A percentile compares a stretch with the other conserved stretches of the same genome.
These are phyloP conservation scores for Drosophila asahinai DNA, from an alignment of 1,140 invertebrate species.

Conservation along the genomic window DNA sequence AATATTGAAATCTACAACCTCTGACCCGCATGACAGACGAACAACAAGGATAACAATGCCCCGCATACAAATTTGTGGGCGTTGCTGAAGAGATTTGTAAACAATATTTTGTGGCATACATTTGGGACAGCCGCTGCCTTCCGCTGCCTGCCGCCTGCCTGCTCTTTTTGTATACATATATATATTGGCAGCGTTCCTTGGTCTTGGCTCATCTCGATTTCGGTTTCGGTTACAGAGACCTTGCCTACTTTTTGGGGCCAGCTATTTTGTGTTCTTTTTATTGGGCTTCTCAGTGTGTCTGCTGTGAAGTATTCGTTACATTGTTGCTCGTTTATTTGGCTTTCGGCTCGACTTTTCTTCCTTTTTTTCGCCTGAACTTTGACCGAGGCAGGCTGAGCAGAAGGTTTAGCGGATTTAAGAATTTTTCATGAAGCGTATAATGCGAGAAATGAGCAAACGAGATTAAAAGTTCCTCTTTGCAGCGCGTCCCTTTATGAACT, in stretches of 20 bases:
- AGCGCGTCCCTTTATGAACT: conserved; percentile 23
- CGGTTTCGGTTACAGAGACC: conserved; percentile 52
- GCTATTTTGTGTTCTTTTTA: conserved; percentile 61
- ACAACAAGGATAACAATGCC: conserved; percentile 69
- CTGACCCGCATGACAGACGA: conserved; percentile 68
- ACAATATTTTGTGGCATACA: conserved; percentile 80
- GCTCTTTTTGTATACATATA: background rate
- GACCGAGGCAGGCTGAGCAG: conserved; percentile 20
- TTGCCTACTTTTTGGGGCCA: conserved; percentile 39
- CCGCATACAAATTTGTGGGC: conserved; percentile 80
- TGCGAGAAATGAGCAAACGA: conserved; percentile 71
- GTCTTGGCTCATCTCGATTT: conserved; percentile 49
- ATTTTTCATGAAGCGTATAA: conserved; percentile 76
- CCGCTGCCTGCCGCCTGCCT: background rate
- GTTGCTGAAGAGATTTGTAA: conserved; percentile 83
- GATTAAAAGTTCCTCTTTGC: conserved; percentile 62
- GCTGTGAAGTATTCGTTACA: conserved; percentile 55
- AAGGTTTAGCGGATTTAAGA: conserved; percentile 69
- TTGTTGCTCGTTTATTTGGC: conserved; percentile 47
- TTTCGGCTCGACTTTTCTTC: conserved; percentile 28
- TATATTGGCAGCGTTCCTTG: conserved; percentile 46
- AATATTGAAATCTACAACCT: conserved; percentile 79
- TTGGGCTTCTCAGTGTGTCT: conserved; percentile 50
- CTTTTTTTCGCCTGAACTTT: conserved; percentile 25
- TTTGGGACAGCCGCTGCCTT: conserved; percentile 56